A percentile compares a stretch with the other conserved stretches of the same genome.
phyloP scores from a whole-genome alignment of 1,140 invertebrate genomes.

The Drosophila quadrilineata region DNA sequence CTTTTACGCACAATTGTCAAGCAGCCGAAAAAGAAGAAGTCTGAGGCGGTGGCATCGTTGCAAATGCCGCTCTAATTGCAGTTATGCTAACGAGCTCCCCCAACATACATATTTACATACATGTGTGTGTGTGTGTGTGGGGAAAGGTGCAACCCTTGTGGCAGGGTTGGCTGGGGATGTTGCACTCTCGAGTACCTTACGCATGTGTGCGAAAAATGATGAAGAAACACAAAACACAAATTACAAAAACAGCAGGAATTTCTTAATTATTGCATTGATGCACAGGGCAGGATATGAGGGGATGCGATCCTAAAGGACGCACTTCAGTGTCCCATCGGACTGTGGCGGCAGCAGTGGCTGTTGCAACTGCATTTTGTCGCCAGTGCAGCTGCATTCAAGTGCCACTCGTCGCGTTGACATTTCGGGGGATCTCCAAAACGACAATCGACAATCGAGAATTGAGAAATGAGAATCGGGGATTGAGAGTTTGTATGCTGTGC shows the following conservation, averaged over 20 bases:
- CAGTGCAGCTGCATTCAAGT: constrained; percentile 53
- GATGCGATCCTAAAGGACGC: constrained; percentile 27
- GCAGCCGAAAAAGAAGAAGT: constrained; percentile 10
- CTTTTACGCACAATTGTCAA: constrained; percentile 78
- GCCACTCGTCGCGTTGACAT: constrained; percentile 54
- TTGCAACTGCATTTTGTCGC: constrained; percentile 59
- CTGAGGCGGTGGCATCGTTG: not conserved
- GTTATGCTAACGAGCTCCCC: constrained; percentile 60
- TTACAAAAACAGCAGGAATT: constrained; percentile 32
- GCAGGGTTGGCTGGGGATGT: not conserved
- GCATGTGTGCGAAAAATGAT: constrained; percentile 48
- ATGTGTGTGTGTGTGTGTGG: no score
- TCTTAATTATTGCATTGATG: constrained; percentile 79
- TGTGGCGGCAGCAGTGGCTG: not conserved
- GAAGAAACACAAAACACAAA: no score
- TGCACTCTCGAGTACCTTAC: constrained; percentile 58
- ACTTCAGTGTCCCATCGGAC: constrained; percentile 50
- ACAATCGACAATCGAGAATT: constrained; percentile 21
- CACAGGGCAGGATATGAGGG: constrained; percentile 37
- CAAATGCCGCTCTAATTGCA: constrained; percentile 60
- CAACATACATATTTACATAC: not conserved
- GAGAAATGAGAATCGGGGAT: constrained; percentile 14
- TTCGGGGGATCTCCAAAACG: constrained; percentile 50
- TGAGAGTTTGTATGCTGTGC: constrained; percentile 30
- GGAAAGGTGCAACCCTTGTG: not conserved